Base-by-base conservation (phyloP, 2,113 vertebrate genomes). In the Nycticebus coucang region DNA sequence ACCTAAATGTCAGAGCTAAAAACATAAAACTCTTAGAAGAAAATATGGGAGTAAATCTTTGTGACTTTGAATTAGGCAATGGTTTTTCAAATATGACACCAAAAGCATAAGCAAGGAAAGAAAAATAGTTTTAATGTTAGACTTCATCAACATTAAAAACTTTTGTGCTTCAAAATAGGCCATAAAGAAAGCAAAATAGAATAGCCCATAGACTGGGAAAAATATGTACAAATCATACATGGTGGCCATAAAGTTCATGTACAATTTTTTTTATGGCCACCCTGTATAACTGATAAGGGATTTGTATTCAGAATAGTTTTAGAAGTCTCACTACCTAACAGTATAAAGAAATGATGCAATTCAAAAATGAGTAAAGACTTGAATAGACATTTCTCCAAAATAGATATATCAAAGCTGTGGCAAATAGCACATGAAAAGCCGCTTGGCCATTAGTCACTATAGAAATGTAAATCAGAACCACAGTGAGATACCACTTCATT, bases 401-500 rank as follows among this genome's bases (percentile, higher is more conserved):
- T 89, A 53, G 57, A 28, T 45, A 21, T 15, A 28, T 19, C 28
- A n/a, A 55, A 8, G 45, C 45, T 50, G 45, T 50, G 24, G 22
- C 26, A 55, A 15, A 7, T 4, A 22, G 57, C 24, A 30, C 13
- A 8, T 4, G 5, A 69, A 87, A 72, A 68, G n/a, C 60, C 26
- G 62, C 22, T 28, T 4, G 11, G 1, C 33, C n/a, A 3, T 37
- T 33, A 53, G 72, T 41, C 45, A 3, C 53, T 55, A 7, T 55
- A 30, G 72, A 50, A 57, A 84, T 4, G 7, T 26, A 71, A 5
- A 7, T 45, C 22, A 15, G 7, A 94, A 37, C 9, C 59, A 18
- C 62, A 7, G 0, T 5, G 22, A 35, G 45, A 35, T 4, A 1
- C 78, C 35, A 8, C 19, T 45, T 59, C 30, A 8, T n/a, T 19